These are phyloP conservation scores for Drosophila hawaiiensis DNA, from an alignment of 2,888 invertebrate genomes.

Conservation along the genomic window DNA sequence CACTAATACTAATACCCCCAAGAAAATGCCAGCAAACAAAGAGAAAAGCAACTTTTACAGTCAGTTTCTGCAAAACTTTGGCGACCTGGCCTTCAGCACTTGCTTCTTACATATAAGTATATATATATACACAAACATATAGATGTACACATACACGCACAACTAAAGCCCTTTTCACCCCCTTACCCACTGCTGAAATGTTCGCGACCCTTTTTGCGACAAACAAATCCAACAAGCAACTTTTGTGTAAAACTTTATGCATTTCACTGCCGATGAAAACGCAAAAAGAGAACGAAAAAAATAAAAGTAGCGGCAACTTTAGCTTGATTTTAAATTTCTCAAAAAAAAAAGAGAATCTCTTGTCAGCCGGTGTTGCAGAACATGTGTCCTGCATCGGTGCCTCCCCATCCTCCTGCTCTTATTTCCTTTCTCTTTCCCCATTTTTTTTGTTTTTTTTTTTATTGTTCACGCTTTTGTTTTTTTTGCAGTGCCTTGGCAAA, in stretches of 20 bases:
- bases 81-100: conserved; percentile 37
- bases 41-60: conserved; percentile 65
- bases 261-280: conserved; percentile 74
- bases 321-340: conserved; percentile 64
- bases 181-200: background rate
- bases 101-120: conserved; percentile 7
- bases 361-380: conserved; percentile 48
- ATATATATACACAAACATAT: conserved; percentile 1
- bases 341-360: conserved; percentile 38
- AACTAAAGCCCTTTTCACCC: background rate
- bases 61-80: conserved; percentile 53
- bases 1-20: conserved; percentile 73
- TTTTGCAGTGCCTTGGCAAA: conserved; percentile 53
- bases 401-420: conserved; percentile 6
- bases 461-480: conserved; percentile 62
- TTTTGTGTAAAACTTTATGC: conserved; percentile 77
- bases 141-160: background rate
- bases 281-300: conserved; percentile 37
- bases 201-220: conserved; percentile 69
- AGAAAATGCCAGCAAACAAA: conserved; percentile 69
- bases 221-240: conserved; percentile 77
- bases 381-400: conserved; percentile 47
- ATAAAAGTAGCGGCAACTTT: conserved; percentile 51
- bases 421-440: background rate
- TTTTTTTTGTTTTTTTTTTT: conserved; percentile 17